Base-by-base conservation (phyloP, 1,140 invertebrate species). In the Campoletis sonorensis region DNA sequence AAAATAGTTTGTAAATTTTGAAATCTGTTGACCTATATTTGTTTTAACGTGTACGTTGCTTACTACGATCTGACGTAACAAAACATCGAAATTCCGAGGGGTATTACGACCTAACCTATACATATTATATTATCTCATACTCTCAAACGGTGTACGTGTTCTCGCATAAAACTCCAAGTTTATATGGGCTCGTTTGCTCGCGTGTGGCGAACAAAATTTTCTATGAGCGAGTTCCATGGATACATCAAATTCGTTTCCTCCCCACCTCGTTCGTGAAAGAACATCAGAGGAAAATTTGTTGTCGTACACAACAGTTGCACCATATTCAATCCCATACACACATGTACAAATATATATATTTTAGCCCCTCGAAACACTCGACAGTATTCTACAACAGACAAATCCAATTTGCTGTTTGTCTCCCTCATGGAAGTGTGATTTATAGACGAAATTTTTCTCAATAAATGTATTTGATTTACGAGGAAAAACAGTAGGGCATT, bases 71-170 rank as follows among this genome's bases (percentile, higher is more conserved):
- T 64, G 61, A 64, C 61, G 61, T 64, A 64, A 64, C 23, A 27
- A 64, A 64, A 64, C 61, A 13, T 26, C n/a, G 61, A 64, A 64
- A 64, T 64, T 64, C 61, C 61, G 61, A 4, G 61, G 16, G 11
- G 23, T 27, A 64, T 64, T 64, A 64, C 61, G 61, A 64, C 61
- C 61, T 64, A 64, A 64, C 61, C 61, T 27, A 40, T 40, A 40
- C 71, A 73, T 7, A 64, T 73, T 37, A 7, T 73, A 49, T 73
- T 73, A 49, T 64, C 61, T 64, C 61, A 54, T 54, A 26, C 61
- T 13, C n/a, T 27, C 23, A 16, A 15, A 0, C 61, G 51, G 16
- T 54, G 51, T 64, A 64, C 61, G 61, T 64, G 61, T 64, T 64
- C 61, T 4, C 61, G 61, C 61, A 64, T 64, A 64, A 64, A 64